Conservation (phyloP, 2,113 vertebrate species). For the Peromyscus leucopus region DNA sequence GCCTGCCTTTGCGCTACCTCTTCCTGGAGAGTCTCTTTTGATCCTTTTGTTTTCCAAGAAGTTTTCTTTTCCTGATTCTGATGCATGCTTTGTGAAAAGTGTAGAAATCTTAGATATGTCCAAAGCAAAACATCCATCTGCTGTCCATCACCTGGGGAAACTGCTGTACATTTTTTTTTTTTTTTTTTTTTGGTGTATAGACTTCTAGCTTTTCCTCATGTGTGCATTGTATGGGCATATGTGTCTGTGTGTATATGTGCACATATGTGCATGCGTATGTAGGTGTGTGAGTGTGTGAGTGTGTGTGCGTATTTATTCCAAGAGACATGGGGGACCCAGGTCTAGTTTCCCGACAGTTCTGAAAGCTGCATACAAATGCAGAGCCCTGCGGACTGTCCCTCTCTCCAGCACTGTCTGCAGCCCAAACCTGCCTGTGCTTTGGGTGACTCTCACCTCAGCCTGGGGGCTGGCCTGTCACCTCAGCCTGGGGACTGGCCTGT, state of each 20-base stretch:
- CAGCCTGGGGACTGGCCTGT: too few species aligned
- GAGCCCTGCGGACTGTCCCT: background rate
- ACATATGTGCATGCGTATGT: background rate
- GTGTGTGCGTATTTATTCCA: background rate
- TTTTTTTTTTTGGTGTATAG: background rate
- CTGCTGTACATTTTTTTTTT: background rate
- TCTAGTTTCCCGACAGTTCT: background rate
- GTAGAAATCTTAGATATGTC: background rate
- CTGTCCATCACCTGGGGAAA: accelerated
- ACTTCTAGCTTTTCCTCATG: background rate
- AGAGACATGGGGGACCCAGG: too few species aligned
- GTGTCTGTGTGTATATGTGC: background rate
- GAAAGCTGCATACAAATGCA: background rate
- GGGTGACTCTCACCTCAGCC: background rate
- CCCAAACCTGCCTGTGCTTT: background rate
- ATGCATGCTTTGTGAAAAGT: background rate
- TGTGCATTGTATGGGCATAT: background rate
- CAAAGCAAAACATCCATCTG: accelerated
- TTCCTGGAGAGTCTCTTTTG: background rate
- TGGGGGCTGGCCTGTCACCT: too few species aligned
- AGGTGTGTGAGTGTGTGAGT: background rate
- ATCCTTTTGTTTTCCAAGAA: background rate
- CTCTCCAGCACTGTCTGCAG: background rate
- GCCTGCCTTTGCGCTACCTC: too few species aligned
- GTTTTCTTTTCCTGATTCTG: background rate